Evolutionary conservation across 1,140 invertebrate species (phyloP), one percentile per base, ranked within the genome.

Genomic region (Sycobia sp.): DNA sequence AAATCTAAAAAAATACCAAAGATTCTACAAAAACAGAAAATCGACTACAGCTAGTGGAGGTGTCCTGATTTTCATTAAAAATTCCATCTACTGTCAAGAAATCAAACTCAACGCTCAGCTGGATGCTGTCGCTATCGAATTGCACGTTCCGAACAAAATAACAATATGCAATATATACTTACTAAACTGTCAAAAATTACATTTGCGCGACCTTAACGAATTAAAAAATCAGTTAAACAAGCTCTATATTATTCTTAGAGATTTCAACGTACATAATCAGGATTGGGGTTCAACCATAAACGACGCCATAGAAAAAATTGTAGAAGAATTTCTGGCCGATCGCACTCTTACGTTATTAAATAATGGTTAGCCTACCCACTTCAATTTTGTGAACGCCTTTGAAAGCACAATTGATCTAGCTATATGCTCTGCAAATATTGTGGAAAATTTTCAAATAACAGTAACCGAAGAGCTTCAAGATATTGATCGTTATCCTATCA

Each of bases 401-500:
- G 46, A 29, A 49, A 49, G 46, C 25, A 8, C 11, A 4, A 49
- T 29, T 2, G 46, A 49, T 29, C 14, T 49, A 4, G 14, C 14
- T n/a, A 49, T 49, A 2, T n/a, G 11, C 46, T 49, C 46, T 2
- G n/a, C n/a, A 2, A 8, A 4, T 7, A 16, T n/a, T n/a, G 27
- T n/a, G 2, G 11, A 49, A n/a, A n/a, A 49, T 27, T n/a, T 32
- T 16, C 1, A 49, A 11, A 16, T 14, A 20, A 4, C 20, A 49
- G 46, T 49, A 18, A 7, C 14, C 18, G 25, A 49, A 5, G 23
- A 49, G 1, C n/a, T 49, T 14, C 32, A 32, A 8, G 46, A 49
- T 16, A 49, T 23, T 49, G 46, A 49, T 49, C n/a, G 32, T 49
- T 32, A n/a, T n/a, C 46, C 46, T n/a, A 49, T 44, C 3, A 20